Conservation (phyloP, 2,888 invertebrate genomes). For the Stenoptilia bipunctidactyla region DNA sequence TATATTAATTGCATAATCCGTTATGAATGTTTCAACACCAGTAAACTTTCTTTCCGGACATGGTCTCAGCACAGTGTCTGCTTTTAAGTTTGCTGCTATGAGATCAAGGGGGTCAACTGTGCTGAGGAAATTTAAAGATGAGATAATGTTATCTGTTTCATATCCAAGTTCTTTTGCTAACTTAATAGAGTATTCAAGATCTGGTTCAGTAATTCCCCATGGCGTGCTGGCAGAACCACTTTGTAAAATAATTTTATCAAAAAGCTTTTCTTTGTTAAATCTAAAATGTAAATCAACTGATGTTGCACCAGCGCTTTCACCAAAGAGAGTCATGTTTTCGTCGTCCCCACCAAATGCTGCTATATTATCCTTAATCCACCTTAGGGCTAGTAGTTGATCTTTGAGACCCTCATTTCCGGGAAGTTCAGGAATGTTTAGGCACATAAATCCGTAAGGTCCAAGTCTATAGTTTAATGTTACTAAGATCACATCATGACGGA, state of each 20-base stretch:
- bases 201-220: not conserved
- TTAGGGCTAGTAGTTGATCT: conserved; percentile 33
- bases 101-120: not conserved
- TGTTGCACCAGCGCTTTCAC: conserved; percentile 34
- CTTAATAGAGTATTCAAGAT: not conserved
- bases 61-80: not conserved
- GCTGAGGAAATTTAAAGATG: not conserved
- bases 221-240: not conserved
- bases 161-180: not conserved
- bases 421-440: conserved; percentile 32
- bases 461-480: conserved; percentile 32
- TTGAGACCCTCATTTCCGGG: conserved; percentile 43
- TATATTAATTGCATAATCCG: not conserved
- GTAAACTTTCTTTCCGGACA: not conserved
- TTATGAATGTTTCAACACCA: not conserved
- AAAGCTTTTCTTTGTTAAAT: not conserved
- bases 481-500: conserved; percentile 29
- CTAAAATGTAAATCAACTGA: conserved; percentile 28
- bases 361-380: conserved; percentile 37
- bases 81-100: not conserved
- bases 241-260: not conserved
- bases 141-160: not conserved
- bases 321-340: conserved; percentile 30
- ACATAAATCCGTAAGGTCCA: conserved; percentile 44
- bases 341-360: conserved; percentile 35